These are phyloP conservation scores for Lycopodina hypogea DNA, from an alignment of 37 sponge, comb jelly and placozoan genomes.

Conservation along the genomic window DNA sequence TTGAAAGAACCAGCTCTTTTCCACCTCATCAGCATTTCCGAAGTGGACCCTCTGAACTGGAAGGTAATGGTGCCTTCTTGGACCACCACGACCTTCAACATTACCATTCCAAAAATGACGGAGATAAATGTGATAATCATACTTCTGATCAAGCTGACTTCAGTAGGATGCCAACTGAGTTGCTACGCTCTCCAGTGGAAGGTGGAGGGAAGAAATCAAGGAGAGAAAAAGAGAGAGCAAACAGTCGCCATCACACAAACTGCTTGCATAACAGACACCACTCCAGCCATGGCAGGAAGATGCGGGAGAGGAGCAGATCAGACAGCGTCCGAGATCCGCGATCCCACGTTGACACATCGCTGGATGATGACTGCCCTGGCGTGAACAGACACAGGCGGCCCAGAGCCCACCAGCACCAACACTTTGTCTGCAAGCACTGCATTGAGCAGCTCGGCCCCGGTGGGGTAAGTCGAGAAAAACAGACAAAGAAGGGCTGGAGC, in stretches of 20 bases:
- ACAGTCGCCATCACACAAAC: neutral
- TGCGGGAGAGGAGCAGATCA: neutral
- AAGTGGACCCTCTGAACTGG: too few relatives aligned
- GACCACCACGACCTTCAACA: neutral
- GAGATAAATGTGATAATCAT: neutral
- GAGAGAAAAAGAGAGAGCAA: neutral
- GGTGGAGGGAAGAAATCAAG: too few relatives aligned
- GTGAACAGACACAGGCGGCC: slow-evolving; percentile 6
- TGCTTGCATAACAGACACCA: neutral
- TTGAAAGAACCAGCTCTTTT: neutral
- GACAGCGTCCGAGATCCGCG: neutral
- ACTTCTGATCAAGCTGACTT: neutral
- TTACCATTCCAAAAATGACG: neutral
- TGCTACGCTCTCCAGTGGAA: too few relatives aligned
- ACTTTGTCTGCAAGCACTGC: slow-evolving; percentile 16
- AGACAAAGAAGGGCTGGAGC: neutral
- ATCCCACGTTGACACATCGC: slow-evolving; percentile 32
- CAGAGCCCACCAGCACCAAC: slow-evolving; percentile 9
- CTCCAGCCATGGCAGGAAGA: neutral
- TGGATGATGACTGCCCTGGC: slow-evolving; percentile 58
- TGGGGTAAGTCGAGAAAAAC: neutral
- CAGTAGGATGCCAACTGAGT: too few relatives aligned
- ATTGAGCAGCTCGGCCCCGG: neutral
- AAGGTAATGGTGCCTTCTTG: too few relatives aligned
- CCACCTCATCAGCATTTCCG: neutral